Base-by-base conservation (phyloP, 2,113 vertebrate genomes). In the Equus przewalskii region DNA sequence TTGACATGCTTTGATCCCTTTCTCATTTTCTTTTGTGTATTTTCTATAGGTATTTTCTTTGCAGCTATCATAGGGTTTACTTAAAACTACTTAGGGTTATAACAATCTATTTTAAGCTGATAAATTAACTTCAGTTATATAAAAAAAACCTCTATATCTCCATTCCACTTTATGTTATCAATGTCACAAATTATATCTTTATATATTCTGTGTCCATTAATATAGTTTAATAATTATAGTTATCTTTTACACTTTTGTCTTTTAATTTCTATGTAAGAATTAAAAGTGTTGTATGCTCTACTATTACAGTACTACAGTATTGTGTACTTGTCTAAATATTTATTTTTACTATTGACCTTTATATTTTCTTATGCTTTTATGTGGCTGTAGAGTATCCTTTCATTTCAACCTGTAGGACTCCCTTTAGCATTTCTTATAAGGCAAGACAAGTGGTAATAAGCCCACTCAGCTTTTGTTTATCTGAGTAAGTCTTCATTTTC, bases 351-450 rank as follows among this genome's bases (percentile, higher is more conserved):
- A 69, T 33, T 33, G 30, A 67, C 19, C 10, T 91, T 56, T 46
- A 79, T 41, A 69, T 91, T 80, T 80, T 91, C 76, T 69, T 91
- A 58, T 22, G 18, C 26, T 80, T 91, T 91, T 62, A 58, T 91
- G 41, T 73, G 54, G 12, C 54, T 73, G 8, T 44, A 67, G 15
- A 67, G 62, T 67, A 73, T 14, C 18, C 0, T 73, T 60, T 88
- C 13, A 33, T 73, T 58, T 91, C 36, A 24, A 33, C 51, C 33
- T 51, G 24, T 91, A 69, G 26, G 12, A 79, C 19, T 67, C 12
- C n/a, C 36, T 91, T 80, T 80, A 69, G n/a, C 62, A 58, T 91
- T 91, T 67, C n/a, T 44, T 56, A 80, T 56, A 91, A 80, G 51
- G 18, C 36, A 80, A 56, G 26, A 67, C 75, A 80, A 80, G 44